Conservation (phyloP, 2,113 vertebrate species). For the Ochotona curzoniae region DNA sequence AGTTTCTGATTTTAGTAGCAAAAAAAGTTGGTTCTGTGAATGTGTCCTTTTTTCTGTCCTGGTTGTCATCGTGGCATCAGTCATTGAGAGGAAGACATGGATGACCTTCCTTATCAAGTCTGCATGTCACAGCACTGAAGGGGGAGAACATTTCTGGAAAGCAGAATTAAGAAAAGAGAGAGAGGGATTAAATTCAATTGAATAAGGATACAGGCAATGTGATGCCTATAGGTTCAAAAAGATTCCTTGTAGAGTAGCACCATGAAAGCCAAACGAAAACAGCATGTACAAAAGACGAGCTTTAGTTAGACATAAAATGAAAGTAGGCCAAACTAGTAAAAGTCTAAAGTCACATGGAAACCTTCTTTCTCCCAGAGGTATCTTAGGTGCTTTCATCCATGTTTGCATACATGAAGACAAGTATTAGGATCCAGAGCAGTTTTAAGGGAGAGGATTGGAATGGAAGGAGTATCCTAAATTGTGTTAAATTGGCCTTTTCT, state of each 20-base stretch:
- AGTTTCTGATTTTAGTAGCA: not conserved
- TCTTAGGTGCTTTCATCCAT: not conserved
- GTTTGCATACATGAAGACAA: not conserved
- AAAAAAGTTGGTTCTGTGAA: not conserved
- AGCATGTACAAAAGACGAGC: not conserved
- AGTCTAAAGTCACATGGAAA: not conserved
- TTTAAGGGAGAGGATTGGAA: not conserved
- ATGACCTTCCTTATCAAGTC: not conserved
- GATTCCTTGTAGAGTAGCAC: not conserved
- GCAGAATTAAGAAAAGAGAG: slow-evolving; percentile 45
- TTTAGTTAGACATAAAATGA: slow-evolving; percentile 26
- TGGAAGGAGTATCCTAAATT: not conserved
- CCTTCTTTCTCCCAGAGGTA: not conserved
- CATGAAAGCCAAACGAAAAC: not conserved
- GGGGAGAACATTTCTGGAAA: not conserved
- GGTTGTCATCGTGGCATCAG: not conserved
- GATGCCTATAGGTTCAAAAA: not conserved
- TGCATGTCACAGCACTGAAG: not conserved
- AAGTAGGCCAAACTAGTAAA: not conserved
- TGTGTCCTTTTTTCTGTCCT: slow-evolving; percentile 3
- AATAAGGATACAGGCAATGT: not conserved
- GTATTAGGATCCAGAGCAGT: not conserved
- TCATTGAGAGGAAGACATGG: not conserved
- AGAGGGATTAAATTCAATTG: not conserved
- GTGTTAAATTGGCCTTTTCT: not conserved